Percentiles rank a stretch among this genome's conserved stretches.
phyloP scores from a whole-genome alignment of 2,113 vertebrate species.

The Plectropomus leopardus region DNA sequence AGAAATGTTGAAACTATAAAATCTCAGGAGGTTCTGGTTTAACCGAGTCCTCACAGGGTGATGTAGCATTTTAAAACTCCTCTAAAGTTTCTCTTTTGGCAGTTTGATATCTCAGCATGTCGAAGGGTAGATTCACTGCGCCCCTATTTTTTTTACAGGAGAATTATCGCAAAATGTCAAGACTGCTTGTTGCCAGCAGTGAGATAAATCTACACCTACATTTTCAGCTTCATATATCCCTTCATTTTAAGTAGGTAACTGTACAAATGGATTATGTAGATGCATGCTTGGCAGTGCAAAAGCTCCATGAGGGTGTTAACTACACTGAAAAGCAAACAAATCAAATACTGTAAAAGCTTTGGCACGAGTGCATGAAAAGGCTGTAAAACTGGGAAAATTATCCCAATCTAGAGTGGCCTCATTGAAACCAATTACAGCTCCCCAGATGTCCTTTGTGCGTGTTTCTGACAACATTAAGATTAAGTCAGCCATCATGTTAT shows the following conservation, averaged over 20 bases:
- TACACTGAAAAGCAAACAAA: constrained; percentile 48
- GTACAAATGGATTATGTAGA: constrained; percentile 49
- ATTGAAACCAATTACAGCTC: constrained; percentile 51
- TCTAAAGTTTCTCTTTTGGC: constrained; percentile 49
- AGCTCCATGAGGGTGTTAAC: constrained; percentile 33
- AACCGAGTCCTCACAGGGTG: constrained; percentile 59
- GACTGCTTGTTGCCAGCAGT: constrained; percentile 27
- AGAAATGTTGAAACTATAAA: constrained; percentile 71
- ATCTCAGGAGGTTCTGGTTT: constrained; percentile 61
- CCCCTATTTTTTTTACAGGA: constrained; percentile 31
- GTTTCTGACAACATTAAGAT: constrained; percentile 40
- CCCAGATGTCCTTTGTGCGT: constrained; percentile 20
- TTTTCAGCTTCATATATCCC: constrained; percentile 30
- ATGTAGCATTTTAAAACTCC: constrained; percentile 60
- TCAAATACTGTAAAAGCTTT: constrained; percentile 29
- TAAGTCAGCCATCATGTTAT: constrained; percentile 35
- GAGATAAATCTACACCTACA: constrained; percentile 34
- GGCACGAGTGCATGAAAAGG: constrained; percentile 19
- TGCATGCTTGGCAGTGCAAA: constrained; percentile 39
- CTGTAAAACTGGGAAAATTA: constrained; percentile 40
- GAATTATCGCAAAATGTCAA: constrained; percentile 39
- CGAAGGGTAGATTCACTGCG: constrained; percentile 38
- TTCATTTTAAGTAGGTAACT: constrained; percentile 49
- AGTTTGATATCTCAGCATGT: constrained; percentile 52
- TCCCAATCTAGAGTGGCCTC: constrained; percentile 43